Base-by-base conservation (phyloP, 2,888 invertebrate genomes). In the Odontocerum albicorne region DNA sequence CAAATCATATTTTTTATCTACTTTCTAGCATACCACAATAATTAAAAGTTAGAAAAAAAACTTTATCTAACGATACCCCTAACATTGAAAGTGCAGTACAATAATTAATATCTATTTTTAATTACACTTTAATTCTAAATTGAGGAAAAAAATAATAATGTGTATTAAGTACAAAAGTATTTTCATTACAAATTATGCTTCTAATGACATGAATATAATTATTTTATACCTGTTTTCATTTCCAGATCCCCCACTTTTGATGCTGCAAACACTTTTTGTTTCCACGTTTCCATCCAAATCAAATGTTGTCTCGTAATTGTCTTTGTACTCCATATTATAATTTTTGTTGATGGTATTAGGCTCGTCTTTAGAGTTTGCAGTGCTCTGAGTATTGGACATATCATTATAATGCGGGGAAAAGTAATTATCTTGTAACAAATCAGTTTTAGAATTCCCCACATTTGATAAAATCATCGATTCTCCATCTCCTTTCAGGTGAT, bases 201-300 rank as follows among this genome's bases (percentile, higher is more conserved):
- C n/a, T n/a, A n/a, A n/a, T n/a, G n/a, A n/a, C n/a, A n/a, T n/a
- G n/a, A n/a, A n/a, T n/a, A n/a, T n/a, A n/a, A n/a, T n/a, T n/a
- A n/a, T n/a, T n/a, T n/a, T n/a, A n/a, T 83, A 91, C 91, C 90
- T 85, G 81, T 83, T 85, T 67, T 90, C 90, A 65, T 89, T 88
- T 65, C 86, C 85, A 17, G 89, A 89, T 64, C 88, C 86, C 59
- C 86, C 86, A 65, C 88, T 85, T 66, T 87, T 87, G 49, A 87
- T 83, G 71, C 89, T 90, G 71, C 91, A 90, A 62, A 90, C 90
- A 63, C 92, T 92, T 65, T 92, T 87, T 3, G 95, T 94, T 72
- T 95, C 94, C 60, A 93, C 88, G 72, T 92, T 92, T 59, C 92
- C 93, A 68, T 95, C 94, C 65, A 92, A 81, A 72, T 93, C 95